Percentiles rank a stretch among this genome's conserved stretches.
phyloP scores from a whole-genome alignment of 2,797 vertebrate genomes.

The Knipowitschia caucasica region DNA sequence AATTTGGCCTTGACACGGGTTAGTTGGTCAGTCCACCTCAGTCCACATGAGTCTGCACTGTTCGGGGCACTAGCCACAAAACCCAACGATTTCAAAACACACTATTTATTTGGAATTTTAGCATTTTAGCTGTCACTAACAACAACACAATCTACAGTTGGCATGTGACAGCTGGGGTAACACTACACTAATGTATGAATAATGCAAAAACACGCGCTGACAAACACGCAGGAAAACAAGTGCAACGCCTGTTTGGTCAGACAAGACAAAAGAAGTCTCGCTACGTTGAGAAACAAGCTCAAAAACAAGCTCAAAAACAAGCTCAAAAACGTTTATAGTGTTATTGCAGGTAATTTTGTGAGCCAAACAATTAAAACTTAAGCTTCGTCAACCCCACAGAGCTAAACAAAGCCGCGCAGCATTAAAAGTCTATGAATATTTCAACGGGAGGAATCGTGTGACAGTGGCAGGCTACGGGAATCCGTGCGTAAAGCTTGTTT shows the following conservation, averaged over 20 bases:
- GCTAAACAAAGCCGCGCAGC: slow-evolving; percentile 40
- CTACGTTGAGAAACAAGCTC: background rate
- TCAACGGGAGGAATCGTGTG: slow-evolving; percentile 27
- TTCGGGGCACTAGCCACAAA: background rate
- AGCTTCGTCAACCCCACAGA: background rate
- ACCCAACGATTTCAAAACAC: background rate
- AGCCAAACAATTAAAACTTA: background rate
- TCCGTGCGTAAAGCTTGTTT: slow-evolving; percentile 7
- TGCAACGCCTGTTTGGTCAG: background rate
- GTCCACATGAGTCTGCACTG: too few relatives aligned
- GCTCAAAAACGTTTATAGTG: background rate
- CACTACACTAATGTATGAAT: slow-evolving; percentile 1
- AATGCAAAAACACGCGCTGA: background rate
- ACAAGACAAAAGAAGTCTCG: background rate
- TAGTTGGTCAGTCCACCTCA: too few relatives aligned
- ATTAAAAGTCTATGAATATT: slow-evolving; percentile 52
- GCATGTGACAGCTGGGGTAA: slow-evolving; percentile 1
- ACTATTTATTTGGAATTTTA: background rate
- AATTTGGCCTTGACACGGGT: too few relatives aligned
- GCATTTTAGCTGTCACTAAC: background rate
- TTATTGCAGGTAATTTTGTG: too few relatives aligned
- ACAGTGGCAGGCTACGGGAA: slow-evolving; percentile 11
- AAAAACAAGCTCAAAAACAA: background rate
- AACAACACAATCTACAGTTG: background rate
- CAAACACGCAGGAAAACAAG: slow-evolving; percentile 1